Evolutionary conservation across 1,140 invertebrate genomes (phyloP), one percentile per base, ranked within the genome.

Genomic region (Cydia fagiglandana): DNA sequence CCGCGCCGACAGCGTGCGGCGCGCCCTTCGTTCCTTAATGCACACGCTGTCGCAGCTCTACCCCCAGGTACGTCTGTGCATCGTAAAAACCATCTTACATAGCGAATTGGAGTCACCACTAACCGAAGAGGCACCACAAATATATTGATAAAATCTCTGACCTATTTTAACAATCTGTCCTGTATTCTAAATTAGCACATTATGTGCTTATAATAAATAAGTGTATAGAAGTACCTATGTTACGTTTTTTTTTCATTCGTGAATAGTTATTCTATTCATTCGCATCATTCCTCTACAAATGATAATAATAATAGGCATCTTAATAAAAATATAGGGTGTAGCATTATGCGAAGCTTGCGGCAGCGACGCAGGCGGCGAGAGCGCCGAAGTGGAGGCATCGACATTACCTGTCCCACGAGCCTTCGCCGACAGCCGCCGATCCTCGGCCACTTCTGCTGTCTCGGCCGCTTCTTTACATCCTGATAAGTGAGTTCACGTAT

Each of bases 1-100:
- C 7, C 93, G 96, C 73, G 96, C 96, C 2, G 94, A 98, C 87
- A 98, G 97, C 92, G 94, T 99, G 77, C 98, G 98, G 84, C 96
- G 96, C 82, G 97, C 97, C 68, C 95, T 98, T 41, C 94, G 96
- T 80, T 96, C 84, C 20, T 85, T 92, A 41, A 83, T 91, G 61
- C 86, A 87, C 15, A 88, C 88, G n/a, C 86, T 92, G 5, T 45
- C 81, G 3, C 78, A 85, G 24, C 9, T 90, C 2, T 87, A 90
- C 68, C 88, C 88, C 15, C 88, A 88, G 84, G 90, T 91, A 73
- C 9, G 45, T 73, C 10, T 47, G 45, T 47, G 45, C 45, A 12
- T 15, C 12, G 1, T 47, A 15, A 15, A 13, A 12, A 12, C 45
- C 13, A 47, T 47, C 45, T 10, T 15, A 13, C 12, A 47, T 47